These are phyloP conservation scores for Corydoras sp. DNA, from an alignment of 2,113 vertebrate genomes.

Conservation along the genomic window DNA sequence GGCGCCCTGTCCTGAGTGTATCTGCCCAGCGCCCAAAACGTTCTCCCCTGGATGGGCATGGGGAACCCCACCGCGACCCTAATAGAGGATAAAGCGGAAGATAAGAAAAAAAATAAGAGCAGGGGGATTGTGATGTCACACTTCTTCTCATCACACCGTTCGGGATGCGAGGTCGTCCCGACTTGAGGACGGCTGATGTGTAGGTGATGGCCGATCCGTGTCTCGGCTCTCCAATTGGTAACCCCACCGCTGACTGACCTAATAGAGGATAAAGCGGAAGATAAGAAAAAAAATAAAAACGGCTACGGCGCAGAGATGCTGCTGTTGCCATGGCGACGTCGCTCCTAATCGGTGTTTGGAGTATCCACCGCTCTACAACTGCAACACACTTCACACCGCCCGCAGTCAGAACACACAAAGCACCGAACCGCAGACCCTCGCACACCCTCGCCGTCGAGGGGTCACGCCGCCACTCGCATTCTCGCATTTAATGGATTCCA, in stretches of 20 bases:
- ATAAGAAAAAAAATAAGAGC: too few relatives aligned
- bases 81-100: too few relatives aligned
- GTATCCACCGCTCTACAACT: constrained; percentile 19
- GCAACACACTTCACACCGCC: constrained; percentile 12
- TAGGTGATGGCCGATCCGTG: constrained; percentile 2
- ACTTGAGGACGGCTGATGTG: not conserved
- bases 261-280: too few relatives aligned
- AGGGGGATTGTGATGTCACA: not conserved
- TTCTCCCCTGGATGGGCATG: too few relatives aligned
- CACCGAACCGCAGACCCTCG: not conserved
- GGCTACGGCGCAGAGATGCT: constrained; percentile 25
- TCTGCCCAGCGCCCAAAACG: too few relatives aligned
- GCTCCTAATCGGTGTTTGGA: constrained; percentile 26
- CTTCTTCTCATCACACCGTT: not conserved
- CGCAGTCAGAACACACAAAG: constrained; percentile 9
- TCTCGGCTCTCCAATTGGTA: constrained; percentile 18
- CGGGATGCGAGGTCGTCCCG: too few relatives aligned
- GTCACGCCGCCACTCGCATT: not conserved
- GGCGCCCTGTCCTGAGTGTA: too few relatives aligned
- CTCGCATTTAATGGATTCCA: not conserved
- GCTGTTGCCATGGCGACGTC: constrained; percentile 46
- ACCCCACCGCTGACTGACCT: too few relatives aligned
- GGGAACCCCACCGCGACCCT: too few relatives aligned
- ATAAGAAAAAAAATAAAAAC: too few relatives aligned
- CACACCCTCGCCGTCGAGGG: not conserved